These are phyloP conservation scores for Agrochola macilenta DNA, from an alignment of 2,888 invertebrate genomes.

Conservation along the genomic window DNA sequence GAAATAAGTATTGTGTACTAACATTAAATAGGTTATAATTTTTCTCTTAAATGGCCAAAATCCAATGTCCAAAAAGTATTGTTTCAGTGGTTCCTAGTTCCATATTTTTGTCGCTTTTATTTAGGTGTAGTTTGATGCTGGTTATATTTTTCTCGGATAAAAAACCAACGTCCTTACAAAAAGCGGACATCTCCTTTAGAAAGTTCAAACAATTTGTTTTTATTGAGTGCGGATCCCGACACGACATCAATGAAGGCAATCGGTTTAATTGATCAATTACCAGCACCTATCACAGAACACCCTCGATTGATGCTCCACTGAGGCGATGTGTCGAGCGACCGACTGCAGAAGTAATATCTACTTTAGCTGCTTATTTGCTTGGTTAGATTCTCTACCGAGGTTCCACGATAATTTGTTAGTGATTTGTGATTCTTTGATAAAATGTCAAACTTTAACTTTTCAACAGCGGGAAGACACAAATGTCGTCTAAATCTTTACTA, in stretches of 20 bases:
- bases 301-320: background rate
- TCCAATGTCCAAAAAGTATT: too few species aligned
- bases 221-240: slow-evolving; percentile 46
- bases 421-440: background rate
- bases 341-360: background rate
- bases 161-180: too few species aligned
- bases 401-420: background rate
- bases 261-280: slow-evolving; percentile 65
- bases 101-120: too few species aligned
- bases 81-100: too few species aligned
- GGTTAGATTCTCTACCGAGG: background rate
- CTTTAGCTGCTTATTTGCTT: background rate
- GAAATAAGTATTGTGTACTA: too few species aligned
- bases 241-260: slow-evolving; percentile 63
- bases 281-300: slow-evolving; percentile 6
- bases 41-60: too few species aligned
- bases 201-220: slow-evolving; percentile 28
- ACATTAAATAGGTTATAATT: too few species aligned
- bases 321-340: background rate
- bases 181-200: background rate
- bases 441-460: background rate
- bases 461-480: background rate
- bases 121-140: too few species aligned
- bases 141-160: too few species aligned
- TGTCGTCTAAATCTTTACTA: background rate